Evolutionary conservation across 2,797 vertebrate genomes (phyloP).

Genomic region (Bradypodion ventrale): DNA sequence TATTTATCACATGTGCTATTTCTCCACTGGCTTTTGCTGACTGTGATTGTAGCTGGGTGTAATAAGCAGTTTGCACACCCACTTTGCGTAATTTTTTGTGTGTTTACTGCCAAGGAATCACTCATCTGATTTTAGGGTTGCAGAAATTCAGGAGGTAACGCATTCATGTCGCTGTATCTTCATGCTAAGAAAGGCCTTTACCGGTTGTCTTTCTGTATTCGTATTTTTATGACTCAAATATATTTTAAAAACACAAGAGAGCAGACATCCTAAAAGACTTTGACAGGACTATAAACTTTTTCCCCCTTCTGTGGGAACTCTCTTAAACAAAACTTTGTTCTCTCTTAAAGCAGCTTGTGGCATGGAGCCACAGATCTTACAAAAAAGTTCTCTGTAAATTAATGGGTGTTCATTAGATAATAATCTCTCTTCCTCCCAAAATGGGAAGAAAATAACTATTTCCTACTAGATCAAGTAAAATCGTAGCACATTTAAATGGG

Average conservation of each 20-base stretch:
- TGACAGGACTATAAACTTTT: background rate
- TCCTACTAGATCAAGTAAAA: background rate
- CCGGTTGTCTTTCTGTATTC: background rate
- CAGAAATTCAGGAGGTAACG: background rate
- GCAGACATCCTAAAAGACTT: background rate
- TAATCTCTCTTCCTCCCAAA: background rate
- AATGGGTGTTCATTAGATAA: conserved; percentile 5
- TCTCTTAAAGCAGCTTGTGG: background rate
- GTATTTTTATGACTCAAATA: background rate
- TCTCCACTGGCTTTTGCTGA: background rate
- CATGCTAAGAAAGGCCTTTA: background rate
- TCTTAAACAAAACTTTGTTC: background rate
- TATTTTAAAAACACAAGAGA: rapidly evolving
- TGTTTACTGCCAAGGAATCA: background rate
- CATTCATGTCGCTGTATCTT: background rate
- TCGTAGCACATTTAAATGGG: background rate
- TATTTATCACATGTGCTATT: background rate
- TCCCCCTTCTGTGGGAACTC: background rate
- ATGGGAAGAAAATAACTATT: background rate
- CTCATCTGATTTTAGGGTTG: background rate
- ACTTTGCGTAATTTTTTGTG: background rate
- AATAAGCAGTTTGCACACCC: background rate
- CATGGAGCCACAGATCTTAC: background rate
- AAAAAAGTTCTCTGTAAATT: background rate
- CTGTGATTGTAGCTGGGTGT: background rate